phyloP scores from a whole-genome alignment of 2,888 invertebrate species.

The Xestia sexstrigata region DNA sequence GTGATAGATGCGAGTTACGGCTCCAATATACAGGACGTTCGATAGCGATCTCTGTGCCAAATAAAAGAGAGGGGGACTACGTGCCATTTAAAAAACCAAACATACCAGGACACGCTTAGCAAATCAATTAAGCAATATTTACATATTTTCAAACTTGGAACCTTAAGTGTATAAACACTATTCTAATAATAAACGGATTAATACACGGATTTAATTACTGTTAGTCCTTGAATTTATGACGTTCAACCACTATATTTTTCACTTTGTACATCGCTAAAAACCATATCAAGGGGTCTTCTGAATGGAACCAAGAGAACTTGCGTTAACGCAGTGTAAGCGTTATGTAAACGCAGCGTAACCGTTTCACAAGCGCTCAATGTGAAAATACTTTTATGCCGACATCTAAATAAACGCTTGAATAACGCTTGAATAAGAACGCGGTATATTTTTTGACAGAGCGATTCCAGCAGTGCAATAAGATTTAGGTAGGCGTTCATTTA shows the following conservation, averaged over 20 bases:
- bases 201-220: not conserved
- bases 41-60: not conserved
- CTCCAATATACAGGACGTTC: conserved; percentile 31
- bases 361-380: not conserved
- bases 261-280: no score
- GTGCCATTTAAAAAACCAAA: not conserved
- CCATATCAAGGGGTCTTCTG: no score
- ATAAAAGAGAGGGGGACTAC: conserved; percentile 6
- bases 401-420: not conserved
- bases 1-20: conserved; percentile 21
- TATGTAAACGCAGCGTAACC: not conserved
- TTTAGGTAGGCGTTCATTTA: not conserved
- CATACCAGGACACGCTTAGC: no score
- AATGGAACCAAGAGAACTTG: not conserved
- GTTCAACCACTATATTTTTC: not conserved
- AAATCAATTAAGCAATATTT: not conserved
- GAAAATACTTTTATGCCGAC: not conserved
- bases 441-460: not conserved
- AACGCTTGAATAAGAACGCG: not conserved
- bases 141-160: not conserved
- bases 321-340: not conserved
- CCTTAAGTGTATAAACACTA: no score
- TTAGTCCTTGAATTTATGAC: not conserved
- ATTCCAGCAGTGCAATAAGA: not conserved
- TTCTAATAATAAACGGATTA: no score